A percentile compares a stretch with the other conserved stretches of the same genome.
These are phyloP conservation scores for Griposia aprilina DNA, from an alignment of 2,888 invertebrate genomes.

Conservation along the genomic window DNA sequence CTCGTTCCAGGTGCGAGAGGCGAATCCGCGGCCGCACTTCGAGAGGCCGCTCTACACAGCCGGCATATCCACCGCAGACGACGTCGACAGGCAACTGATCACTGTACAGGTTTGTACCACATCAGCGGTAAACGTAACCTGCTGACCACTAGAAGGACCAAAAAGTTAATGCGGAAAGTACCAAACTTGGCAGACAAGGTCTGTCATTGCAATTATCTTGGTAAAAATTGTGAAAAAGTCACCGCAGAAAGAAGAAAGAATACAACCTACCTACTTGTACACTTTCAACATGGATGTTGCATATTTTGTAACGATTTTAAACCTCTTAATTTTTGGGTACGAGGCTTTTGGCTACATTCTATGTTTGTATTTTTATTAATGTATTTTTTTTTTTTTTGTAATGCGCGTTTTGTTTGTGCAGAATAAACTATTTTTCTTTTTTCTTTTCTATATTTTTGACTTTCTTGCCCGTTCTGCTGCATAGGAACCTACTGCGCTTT, in stretches of 20 bases:
- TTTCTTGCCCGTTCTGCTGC: background rate
- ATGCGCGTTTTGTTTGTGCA: too few relatives aligned
- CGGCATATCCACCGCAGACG: slow-evolving; percentile 87
- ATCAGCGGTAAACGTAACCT: background rate
- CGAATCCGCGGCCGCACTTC: slow-evolving; percentile 91
- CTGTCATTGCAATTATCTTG: too few relatives aligned
- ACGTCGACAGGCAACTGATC: slow-evolving; percentile 85
- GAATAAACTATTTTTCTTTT: too few relatives aligned
- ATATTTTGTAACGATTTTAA: background rate
- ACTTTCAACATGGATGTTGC: too few relatives aligned
- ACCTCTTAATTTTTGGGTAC: too few relatives aligned
- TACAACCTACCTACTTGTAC: too few relatives aligned
- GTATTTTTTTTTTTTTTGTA: too few relatives aligned
- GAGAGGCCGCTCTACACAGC: slow-evolving; percentile 84
- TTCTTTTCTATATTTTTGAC: too few relatives aligned
- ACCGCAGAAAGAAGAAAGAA: background rate
- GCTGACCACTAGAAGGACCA: background rate
- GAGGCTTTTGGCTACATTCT: too few relatives aligned
- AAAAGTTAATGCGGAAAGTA: background rate
- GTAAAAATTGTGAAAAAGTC: background rate
- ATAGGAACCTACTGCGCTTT: background rate
- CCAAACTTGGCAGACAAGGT: background rate
- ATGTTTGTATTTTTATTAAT: too few relatives aligned
- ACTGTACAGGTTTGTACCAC: slow-evolving; percentile 82
- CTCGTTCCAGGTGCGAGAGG: slow-evolving; percentile 89